These are phyloP conservation scores for Argyrosomus japonicus DNA, from an alignment of 2,113 vertebrate genomes.

Conservation along the genomic window DNA sequence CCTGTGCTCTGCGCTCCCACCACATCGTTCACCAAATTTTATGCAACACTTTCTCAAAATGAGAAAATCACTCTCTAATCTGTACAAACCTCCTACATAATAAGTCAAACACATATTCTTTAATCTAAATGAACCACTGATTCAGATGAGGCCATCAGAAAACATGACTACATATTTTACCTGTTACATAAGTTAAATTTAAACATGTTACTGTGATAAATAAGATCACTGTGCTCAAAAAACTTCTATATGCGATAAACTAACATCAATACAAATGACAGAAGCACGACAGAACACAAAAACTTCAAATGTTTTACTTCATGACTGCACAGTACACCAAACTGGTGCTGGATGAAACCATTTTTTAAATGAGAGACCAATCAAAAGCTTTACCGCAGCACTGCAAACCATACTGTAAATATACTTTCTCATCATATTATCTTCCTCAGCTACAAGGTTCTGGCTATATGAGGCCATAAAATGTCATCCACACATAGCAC, in stretches of 20 bases:
- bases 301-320: constrained; percentile 9
- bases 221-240: neutral
- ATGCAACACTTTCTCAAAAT: neutral
- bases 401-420: neutral
- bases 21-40: neutral
- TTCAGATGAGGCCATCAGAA: neutral
- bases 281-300: neutral
- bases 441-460: constrained; percentile 3
- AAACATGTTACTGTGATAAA: neutral
- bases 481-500: constrained; percentile 27
- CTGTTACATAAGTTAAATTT: neutral
- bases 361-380: neutral
- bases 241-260: neutral
- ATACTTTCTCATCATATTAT: constrained; percentile 3
- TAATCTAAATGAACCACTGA: neutral
- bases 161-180: neutral
- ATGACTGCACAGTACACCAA: neutral
- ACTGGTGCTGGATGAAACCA: neutral
- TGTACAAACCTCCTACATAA: neutral
- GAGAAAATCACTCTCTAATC: neutral
- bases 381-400: neutral
- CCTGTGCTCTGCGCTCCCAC: constrained; percentile 46
- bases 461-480: neutral
- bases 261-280: neutral
- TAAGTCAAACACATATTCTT: neutral